Conservation (phyloP, 2,113 vertebrate species). For the Odontophorus gujanensis region DNA sequence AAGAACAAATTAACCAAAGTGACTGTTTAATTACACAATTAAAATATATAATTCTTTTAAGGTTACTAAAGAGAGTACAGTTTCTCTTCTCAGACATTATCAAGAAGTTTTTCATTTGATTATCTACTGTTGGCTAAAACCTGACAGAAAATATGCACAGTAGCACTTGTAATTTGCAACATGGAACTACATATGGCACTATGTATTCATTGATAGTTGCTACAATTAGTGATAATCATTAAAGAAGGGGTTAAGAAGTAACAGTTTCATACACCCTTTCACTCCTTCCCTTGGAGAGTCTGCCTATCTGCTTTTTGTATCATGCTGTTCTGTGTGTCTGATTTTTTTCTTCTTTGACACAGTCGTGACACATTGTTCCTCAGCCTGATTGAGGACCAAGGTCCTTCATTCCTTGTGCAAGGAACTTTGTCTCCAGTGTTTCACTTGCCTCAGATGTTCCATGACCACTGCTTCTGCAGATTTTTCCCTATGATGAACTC, state of each 20-base stretch:
- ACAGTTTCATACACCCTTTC: neutral
- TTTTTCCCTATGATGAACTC: neutral
- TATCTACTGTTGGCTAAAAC: neutral
- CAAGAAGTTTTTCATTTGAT: neutral
- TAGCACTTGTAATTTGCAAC: accelerated
- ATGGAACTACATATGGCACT: neutral
- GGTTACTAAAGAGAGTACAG: neutral
- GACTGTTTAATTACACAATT: neutral
- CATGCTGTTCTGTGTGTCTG: neutral
- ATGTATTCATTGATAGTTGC: neutral
- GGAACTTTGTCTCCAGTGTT: neutral
- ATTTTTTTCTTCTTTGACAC: neutral
- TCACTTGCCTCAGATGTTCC: neutral
- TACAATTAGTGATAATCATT: neutral
- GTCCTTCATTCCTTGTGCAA: neutral
- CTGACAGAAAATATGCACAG: neutral
- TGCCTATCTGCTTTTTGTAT: neutral
- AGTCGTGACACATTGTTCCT: neutral
- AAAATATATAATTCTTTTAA: neutral
- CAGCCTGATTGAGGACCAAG: neutral
- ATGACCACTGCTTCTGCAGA: neutral
- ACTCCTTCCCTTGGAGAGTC: neutral
- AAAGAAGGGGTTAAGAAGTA: neutral
- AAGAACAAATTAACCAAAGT: neutral
- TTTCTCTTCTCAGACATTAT: neutral